Percentiles rank a stretch among this genome's conserved stretches.
phyloP scores from a whole-genome alignment of 2,113 vertebrate species.

The Festucalex cinctus region DNA sequence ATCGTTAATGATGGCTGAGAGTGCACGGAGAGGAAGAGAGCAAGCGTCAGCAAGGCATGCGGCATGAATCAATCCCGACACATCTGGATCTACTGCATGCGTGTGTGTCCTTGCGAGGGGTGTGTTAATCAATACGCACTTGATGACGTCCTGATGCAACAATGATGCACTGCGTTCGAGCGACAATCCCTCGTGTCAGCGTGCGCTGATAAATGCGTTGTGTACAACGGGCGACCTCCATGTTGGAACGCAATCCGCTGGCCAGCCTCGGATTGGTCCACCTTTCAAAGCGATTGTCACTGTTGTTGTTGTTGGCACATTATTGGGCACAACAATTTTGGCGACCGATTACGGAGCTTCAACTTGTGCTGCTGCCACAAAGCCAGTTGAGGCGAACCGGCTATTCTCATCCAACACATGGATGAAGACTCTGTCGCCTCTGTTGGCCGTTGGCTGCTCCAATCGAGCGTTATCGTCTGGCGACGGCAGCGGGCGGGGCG shows the following conservation, averaged over 20 bases:
- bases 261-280: not conserved
- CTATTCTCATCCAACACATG: no score
- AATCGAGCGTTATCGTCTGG: no score
- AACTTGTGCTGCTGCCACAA: no score
- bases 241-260: not conserved
- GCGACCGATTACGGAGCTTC: no score
- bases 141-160: conserved; percentile 7
- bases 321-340: no score
- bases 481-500: no score
- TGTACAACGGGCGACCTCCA: not conserved
- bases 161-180: conserved; percentile 26
- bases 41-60: conserved; percentile 36
- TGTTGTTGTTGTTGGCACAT: no score
- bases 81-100: conserved; percentile 4
- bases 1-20: conserved; percentile 43
- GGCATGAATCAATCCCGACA: conserved; percentile 26
- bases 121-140: conserved; percentile 38
- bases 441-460: no score
- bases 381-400: no score
- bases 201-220: not conserved
- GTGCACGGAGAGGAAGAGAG: conserved; percentile 27
- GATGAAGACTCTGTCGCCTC: no score
- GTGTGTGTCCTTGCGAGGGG: conserved; percentile 29
- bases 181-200: conserved; percentile 20
- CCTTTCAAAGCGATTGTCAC: not conserved